A percentile compares a stretch with the other conserved stretches of the same genome.
Evolutionary conservation across 1,140 invertebrate genomes (phyloP).

Genomic region (Drosophila virilis): DNA sequence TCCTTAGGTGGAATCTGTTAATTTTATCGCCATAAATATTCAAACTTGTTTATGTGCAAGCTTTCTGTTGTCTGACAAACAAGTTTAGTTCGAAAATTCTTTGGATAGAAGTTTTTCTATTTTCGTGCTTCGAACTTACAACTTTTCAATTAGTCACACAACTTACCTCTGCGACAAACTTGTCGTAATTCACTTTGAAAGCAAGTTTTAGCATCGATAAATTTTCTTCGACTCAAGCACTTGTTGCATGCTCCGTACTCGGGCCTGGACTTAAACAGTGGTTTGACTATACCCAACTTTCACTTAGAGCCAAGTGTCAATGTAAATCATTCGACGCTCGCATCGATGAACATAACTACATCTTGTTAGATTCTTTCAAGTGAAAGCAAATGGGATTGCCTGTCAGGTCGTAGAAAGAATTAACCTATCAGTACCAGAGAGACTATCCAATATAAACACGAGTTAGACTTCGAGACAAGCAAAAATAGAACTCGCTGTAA

Average conservation of each 20-base stretch:
- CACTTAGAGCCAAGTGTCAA: slow-evolving; percentile 50
- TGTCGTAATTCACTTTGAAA: slow-evolving; percentile 77
- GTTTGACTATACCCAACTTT: slow-evolving; percentile 32
- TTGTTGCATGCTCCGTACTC: slow-evolving; percentile 62
- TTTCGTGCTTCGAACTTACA: slow-evolving; percentile 62
- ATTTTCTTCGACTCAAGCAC: slow-evolving; percentile 67
- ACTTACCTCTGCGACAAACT: slow-evolving; percentile 63
- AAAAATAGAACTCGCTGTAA: too few species aligned
- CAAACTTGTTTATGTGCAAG: slow-evolving; percentile 9
- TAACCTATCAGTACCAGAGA: too few species aligned
- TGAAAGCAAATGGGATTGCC: neutral
- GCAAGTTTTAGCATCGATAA: slow-evolving; percentile 73
- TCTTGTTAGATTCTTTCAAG: neutral
- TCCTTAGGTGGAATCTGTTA: slow-evolving; percentile 4
- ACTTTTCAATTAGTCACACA: slow-evolving; percentile 78
- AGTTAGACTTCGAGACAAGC: too few species aligned
- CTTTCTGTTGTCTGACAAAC: slow-evolving; percentile 29
- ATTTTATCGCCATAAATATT: slow-evolving; percentile 8
- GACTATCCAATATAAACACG: too few species aligned
- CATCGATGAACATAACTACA: slow-evolving; percentile 41
- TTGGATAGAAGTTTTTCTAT: slow-evolving; percentile 49
- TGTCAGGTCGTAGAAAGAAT: neutral
- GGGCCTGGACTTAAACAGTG: slow-evolving; percentile 3
- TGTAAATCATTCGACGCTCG: slow-evolving; percentile 44
- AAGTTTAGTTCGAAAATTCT: slow-evolving; percentile 54